Evolutionary conservation across 2,888 invertebrate species (phyloP).

Genomic region (Philhelius pedissequus): DNA sequence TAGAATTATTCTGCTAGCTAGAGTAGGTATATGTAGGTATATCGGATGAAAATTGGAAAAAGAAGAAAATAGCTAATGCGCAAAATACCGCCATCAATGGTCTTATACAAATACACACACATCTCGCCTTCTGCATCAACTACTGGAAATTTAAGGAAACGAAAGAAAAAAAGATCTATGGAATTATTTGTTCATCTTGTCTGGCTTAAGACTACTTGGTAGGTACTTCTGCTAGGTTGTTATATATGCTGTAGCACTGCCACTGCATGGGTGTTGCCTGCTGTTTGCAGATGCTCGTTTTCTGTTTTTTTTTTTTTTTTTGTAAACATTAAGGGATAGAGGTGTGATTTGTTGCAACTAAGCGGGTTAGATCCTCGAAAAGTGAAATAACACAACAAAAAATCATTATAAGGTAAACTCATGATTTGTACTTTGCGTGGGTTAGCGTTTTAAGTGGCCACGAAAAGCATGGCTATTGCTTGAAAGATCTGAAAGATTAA

Average conservation of each 20-base stretch:
- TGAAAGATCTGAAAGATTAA: slow-evolving; percentile 56
- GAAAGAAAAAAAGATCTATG: slow-evolving; percentile 49
- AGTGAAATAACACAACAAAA: not conserved
- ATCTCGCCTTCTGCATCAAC: slow-evolving; percentile 33
- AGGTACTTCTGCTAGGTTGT: not conserved
- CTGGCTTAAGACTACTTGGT: slow-evolving; percentile 31
- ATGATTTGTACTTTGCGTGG: slow-evolving; percentile 67
- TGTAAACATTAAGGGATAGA: slow-evolving; percentile 42
- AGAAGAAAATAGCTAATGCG: not conserved
- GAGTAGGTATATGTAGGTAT: too few relatives aligned
- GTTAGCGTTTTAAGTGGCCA: slow-evolving; percentile 65
- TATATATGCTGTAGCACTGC: not conserved
- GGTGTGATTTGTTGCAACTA: slow-evolving; percentile 67
- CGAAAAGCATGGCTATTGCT: slow-evolving; percentile 23
- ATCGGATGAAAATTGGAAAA: not conserved
- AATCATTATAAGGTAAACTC: slow-evolving; percentile 21
- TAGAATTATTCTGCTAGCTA: slow-evolving; percentile 47
- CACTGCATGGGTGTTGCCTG: slow-evolving; percentile 25
- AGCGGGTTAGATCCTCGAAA: slow-evolving; percentile 50
- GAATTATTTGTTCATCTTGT: slow-evolving; percentile 64
- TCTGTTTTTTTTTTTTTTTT: not conserved
- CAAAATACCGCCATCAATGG: slow-evolving; percentile 21
- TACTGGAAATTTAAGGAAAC: slow-evolving; percentile 6
- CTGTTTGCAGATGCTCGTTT: slow-evolving; percentile 24
- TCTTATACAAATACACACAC: not conserved